Conservation (phyloP, 2,113 vertebrate species). For the Heloderma charlesbogerti region DNA sequence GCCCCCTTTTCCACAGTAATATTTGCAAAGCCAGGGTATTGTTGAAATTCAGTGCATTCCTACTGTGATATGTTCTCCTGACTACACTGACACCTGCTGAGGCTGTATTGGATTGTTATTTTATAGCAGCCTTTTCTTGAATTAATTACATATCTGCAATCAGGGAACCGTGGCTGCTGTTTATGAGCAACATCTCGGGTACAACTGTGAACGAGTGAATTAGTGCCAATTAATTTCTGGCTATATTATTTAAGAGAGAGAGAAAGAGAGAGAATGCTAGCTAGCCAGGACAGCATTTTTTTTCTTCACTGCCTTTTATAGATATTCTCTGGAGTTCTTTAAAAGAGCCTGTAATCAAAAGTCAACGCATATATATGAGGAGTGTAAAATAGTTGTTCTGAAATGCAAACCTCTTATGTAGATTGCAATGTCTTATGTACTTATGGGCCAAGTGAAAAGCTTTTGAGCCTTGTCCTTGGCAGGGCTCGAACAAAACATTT, state of each 20-base stretch:
- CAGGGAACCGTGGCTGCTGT: slow-evolving; percentile 60
- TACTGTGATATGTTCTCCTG: slow-evolving; percentile 56
- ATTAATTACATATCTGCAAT: slow-evolving; percentile 68
- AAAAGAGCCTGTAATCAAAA: slow-evolving; percentile 32
- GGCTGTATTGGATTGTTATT: slow-evolving; percentile 58
- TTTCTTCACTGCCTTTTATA: slow-evolving; percentile 13
- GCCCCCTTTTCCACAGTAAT: not conserved
- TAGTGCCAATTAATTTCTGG: slow-evolving; percentile 58
- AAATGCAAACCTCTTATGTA: slow-evolving; percentile 7
- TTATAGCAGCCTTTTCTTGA: slow-evolving; percentile 61
- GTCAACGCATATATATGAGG: not conserved
- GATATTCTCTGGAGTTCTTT: slow-evolving; percentile 7
- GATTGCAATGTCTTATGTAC: not conserved
- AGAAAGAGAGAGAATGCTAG: slow-evolving; percentile 9
- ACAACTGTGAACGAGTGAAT: slow-evolving; percentile 61
- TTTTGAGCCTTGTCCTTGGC: not conserved
- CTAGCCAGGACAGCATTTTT: not conserved
- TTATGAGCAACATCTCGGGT: slow-evolving; percentile 57
- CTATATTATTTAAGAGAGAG: slow-evolving; percentile 28
- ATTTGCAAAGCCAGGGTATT: slow-evolving; percentile 14
- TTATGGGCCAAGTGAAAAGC: not conserved
- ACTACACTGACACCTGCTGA: slow-evolving; percentile 72
- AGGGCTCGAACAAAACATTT: not conserved
- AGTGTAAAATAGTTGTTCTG: accelerated
- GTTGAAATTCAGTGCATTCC: slow-evolving; percentile 44